These are phyloP conservation scores for Drosophila rhopaloa DNA, from an alignment of 1,140 invertebrate genomes.

Conservation along the genomic window DNA sequence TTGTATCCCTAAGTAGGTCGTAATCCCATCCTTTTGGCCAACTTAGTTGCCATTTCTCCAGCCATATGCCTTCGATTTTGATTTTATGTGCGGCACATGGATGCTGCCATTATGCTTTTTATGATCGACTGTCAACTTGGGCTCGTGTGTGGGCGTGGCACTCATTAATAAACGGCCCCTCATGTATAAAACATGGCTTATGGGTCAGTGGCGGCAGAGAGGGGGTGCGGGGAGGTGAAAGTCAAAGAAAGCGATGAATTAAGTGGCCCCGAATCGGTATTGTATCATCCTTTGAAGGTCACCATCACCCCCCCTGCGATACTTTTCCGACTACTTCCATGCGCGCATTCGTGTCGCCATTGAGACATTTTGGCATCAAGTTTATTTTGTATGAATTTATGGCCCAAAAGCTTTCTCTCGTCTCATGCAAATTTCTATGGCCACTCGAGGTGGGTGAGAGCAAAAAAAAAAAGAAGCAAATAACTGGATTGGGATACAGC, in stretches of 20 bases:
- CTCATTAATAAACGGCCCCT: constrained; percentile 6
- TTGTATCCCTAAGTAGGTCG: neutral
- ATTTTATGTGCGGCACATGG: constrained; percentile 25
- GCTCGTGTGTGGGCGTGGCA: constrained; percentile 11
- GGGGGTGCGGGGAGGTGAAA: neutral
- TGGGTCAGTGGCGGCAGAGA: neutral
- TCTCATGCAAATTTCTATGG: constrained; percentile 27
- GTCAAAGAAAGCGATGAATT: constrained; percentile 1
- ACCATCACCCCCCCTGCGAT: neutral
- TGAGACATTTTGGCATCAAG: constrained; percentile 48
- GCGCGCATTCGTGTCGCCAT: constrained; percentile 25
- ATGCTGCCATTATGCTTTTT: constrained; percentile 29
- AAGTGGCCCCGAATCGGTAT: neutral
- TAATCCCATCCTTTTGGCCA: neutral
- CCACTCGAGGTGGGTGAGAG: constrained; percentile 20
- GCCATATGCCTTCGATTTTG: constrained; percentile 19
- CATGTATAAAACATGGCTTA: constrained; percentile 9
- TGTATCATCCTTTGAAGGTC: constrained; percentile 14
- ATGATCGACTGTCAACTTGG: constrained; percentile 22
- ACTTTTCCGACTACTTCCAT: constrained; percentile 3
- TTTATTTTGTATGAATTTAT: constrained; percentile 48
- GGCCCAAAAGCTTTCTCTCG: constrained; percentile 13
- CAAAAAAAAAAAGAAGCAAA: neutral
- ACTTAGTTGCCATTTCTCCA: constrained; percentile 1
- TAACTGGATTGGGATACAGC: too few relatives aligned